phyloP scores from a whole-genome alignment of 2,113 vertebrate species.

The Chionomys nivalis region DNA sequence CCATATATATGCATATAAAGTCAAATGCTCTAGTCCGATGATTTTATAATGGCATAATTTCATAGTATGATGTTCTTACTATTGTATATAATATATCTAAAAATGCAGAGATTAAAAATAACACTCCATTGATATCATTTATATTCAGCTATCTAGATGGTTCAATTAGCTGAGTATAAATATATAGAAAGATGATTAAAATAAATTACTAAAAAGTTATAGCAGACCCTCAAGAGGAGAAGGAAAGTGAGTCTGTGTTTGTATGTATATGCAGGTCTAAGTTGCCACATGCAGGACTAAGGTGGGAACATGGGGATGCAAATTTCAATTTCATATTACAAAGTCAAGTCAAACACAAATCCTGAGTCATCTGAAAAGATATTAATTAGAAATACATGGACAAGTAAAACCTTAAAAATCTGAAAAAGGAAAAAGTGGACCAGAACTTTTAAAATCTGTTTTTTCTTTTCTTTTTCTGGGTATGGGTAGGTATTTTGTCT shows the following conservation, averaged over 20 bases:
- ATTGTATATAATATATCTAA: background rate
- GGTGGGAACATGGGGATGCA: rapidly evolving
- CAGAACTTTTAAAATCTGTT: background rate
- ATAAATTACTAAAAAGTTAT: background rate
- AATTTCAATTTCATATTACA: background rate
- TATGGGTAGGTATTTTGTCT: background rate
- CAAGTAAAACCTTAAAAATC: slow-evolving; percentile 1
- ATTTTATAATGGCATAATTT: slow-evolving; percentile 17
- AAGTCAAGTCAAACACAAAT: slow-evolving; percentile 24
- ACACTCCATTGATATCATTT: background rate
- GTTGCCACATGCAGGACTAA: too few relatives aligned
- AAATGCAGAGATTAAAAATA: background rate
- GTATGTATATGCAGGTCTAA: too few relatives aligned
- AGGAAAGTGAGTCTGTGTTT: background rate
- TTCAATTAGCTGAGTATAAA: slow-evolving; percentile 23
- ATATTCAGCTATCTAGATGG: background rate
- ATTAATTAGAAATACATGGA: slow-evolving; percentile 18
- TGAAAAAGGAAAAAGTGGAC: background rate
- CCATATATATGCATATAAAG: background rate
- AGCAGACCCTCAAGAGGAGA: background rate
- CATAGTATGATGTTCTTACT: background rate
- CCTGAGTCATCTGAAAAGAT: background rate
- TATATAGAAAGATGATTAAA: slow-evolving; percentile 5
- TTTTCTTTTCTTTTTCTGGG: background rate
- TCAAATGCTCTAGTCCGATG: background rate